Conservation (phyloP, 1,140 invertebrate species). For the Dermatophagoides farinae region DNA sequence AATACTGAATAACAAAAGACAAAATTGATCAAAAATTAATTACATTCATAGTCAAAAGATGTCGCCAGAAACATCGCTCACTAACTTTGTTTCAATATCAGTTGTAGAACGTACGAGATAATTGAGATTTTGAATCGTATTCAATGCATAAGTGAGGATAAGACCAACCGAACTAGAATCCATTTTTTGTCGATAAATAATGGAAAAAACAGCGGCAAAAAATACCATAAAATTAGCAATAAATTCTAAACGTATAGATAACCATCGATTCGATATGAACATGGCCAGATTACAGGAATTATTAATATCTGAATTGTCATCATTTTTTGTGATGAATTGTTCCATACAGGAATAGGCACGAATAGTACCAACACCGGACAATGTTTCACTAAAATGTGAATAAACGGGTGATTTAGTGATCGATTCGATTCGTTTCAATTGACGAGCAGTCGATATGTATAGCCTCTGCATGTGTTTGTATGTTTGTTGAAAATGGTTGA, state of each 20-base stretch:
- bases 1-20: constrained; percentile 32
- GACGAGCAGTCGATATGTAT: constrained; percentile 2
- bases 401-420: constrained; percentile 34
- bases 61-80: neutral
- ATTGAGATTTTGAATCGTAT: constrained; percentile 80
- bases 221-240: constrained; percentile 71
- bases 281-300: constrained; percentile 69
- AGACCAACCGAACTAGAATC: constrained; percentile 62
- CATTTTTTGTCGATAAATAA: constrained; percentile 43
- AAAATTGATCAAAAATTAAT: constrained; percentile 7
- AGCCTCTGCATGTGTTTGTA: neutral
- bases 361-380: constrained; percentile 34
- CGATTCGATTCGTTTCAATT: constrained; percentile 27
- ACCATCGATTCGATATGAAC: constrained; percentile 68
- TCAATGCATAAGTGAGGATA: constrained; percentile 69
- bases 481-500: too few species aligned
- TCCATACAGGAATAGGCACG: constrained; percentile 29
- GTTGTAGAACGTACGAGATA: constrained; percentile 91
- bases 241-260: constrained; percentile 73
- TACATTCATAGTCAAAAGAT: neutral
- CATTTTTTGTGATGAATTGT: constrained; percentile 44
- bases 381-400: constrained; percentile 34
- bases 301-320: constrained; percentile 61
- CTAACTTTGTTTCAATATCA: constrained; percentile 72
- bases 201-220: constrained; percentile 66